phyloP scores from a whole-genome alignment of 2,113 vertebrate genomes.

The Zosterops hypoxanthus region DNA sequence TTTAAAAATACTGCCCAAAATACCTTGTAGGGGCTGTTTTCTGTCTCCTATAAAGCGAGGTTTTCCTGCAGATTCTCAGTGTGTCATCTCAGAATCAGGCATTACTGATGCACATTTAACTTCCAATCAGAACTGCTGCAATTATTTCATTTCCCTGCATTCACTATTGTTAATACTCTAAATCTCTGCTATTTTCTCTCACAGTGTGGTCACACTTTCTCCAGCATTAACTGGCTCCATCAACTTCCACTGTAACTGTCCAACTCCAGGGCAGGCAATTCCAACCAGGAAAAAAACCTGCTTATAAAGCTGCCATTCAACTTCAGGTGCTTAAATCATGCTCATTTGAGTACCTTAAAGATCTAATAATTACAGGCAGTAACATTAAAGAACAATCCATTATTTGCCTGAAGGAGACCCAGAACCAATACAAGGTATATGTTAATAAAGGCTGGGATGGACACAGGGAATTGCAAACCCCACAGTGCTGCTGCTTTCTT shows the following conservation, averaged over 20 bases:
- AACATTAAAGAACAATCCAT: not conserved
- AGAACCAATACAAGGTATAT: not conserved
- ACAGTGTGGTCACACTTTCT: not conserved
- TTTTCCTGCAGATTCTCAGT: not conserved
- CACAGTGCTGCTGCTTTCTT: fast-evolving
- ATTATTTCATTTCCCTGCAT: not conserved
- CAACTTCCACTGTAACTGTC: not conserved
- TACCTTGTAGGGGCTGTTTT: not conserved
- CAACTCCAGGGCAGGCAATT: not conserved
- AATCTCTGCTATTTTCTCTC: not conserved
- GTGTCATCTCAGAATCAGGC: not conserved
- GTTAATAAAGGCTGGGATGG: not conserved
- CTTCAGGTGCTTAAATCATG: not conserved
- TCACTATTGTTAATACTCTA: not conserved
- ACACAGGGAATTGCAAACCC: not conserved
- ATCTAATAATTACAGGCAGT: not conserved
- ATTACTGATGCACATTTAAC: not conserved
- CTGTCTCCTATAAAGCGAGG: not conserved
- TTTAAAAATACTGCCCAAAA: not conserved
- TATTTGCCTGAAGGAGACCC: not conserved
- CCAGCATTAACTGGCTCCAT: not conserved
- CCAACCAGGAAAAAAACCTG: not conserved
- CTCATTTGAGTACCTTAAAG: not conserved
- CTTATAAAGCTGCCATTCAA: not conserved
- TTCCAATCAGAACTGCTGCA: not conserved